Evolutionary conservation across 2,797 vertebrate species (phyloP), one percentile per base, ranked within the genome.

Genomic region (Mareca strepera): DNA sequence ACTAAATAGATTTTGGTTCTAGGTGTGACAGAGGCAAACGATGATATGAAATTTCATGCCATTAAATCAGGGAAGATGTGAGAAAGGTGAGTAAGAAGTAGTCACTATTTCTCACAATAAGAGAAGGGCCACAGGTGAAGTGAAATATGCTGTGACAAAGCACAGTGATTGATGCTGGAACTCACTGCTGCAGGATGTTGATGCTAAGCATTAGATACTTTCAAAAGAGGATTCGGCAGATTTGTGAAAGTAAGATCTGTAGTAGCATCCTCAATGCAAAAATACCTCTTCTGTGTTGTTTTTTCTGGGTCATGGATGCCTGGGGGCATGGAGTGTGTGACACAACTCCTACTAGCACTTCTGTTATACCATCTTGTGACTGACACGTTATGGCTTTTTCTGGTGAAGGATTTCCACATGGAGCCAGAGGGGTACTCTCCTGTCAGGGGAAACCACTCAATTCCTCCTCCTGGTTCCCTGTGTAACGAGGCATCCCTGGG

Each of bases 331-430:
- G 37, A 22, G 8, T 64, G 4, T 74, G 1, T 29, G 20, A 43
- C 25, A 52, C 33, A 50, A 82, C 56, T 81, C 80, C 83, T 82
- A 26, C 62, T 43, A 79, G 41, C 52, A 37, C 33, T 68, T 28
- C 52, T 56, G 53, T 37, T 41, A 7, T 31, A 29, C 2, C 0
- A 0, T 44, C 83, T 66, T 80, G 64, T 29, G 46, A n/a, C 15
- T 53, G 55, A 18, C 75, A 76, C 12, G 22, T 23, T 48, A 23
- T 48, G 46, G 22, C 46, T 48, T 48, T 48, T 39, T 17, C 53
- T 78, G 41, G 37, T 74, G 53, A 74, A 80, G 48, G 52, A 53
- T 64, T 78, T 62, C 63, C 35, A 12, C n/a, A 33, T 76, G 72
- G 68, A 85, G 67, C 33, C 59, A 35, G 37, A 70, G 79, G 68